A percentile compares a stretch with the other conserved stretches of the same genome.
phyloP scores from a whole-genome alignment of 2,797 vertebrate species.

The Lacerta bilineata region DNA sequence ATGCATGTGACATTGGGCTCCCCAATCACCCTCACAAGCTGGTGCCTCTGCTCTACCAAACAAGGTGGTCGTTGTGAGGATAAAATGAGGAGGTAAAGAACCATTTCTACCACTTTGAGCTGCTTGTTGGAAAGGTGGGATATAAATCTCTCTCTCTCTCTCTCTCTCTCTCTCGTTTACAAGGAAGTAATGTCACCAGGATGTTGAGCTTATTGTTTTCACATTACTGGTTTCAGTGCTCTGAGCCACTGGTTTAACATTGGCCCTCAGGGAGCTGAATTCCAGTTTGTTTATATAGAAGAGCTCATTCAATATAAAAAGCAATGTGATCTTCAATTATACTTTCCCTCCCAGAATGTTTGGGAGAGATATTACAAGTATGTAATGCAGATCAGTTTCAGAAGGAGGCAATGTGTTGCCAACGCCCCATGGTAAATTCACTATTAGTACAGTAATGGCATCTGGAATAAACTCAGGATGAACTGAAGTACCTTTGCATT shows the following conservation, averaged over 20 bases:
- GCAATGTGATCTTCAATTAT: not conserved
- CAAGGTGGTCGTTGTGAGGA: too few relatives aligned
- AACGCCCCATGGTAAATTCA: not conserved
- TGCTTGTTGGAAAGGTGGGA: too few relatives aligned
- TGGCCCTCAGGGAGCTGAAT: not conserved
- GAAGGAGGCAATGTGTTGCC: not conserved
- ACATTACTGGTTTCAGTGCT: not conserved
- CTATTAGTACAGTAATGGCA: not conserved
- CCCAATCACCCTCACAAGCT: too few relatives aligned
- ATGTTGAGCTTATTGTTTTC: not conserved
- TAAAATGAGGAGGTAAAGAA: too few relatives aligned
- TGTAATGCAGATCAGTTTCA: not conserved
- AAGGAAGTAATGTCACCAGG: not conserved
- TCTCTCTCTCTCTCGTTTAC: too few relatives aligned
- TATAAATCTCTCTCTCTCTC: too few relatives aligned
- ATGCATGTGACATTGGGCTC: rapidly evolving
- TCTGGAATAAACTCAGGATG: constrained; percentile 10
- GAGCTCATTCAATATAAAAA: not conserved
- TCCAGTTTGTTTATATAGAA: not conserved
- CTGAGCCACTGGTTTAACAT: not conserved
- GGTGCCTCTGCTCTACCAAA: too few relatives aligned
- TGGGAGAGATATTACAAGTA: not conserved
- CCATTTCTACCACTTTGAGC: too few relatives aligned
- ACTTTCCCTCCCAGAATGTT: not conserved
- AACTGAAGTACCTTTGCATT: constrained; percentile 15